phyloP scores from a whole-genome alignment of 2,797 vertebrate species.

The Atherinosoma microstoma region DNA sequence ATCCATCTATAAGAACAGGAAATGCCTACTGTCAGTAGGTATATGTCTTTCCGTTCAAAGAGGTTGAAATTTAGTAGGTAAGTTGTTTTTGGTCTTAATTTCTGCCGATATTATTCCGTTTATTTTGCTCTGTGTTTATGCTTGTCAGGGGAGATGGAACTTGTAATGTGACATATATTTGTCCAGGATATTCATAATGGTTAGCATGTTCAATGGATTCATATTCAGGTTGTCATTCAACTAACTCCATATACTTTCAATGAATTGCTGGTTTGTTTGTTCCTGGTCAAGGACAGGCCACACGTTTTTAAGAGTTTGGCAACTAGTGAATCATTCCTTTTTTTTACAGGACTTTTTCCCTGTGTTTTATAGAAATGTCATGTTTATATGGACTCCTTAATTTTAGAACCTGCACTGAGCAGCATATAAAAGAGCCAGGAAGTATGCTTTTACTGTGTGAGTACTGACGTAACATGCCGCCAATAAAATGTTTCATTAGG shows the following conservation, averaged over 20 bases:
- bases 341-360: constrained; percentile 10
- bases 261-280: constrained; percentile 1
- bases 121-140: not conserved
- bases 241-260: not conserved
- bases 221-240: not conserved
- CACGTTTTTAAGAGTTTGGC: not conserved
- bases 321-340: not conserved
- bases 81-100: constrained; percentile 13
- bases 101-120: not conserved
- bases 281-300: constrained; percentile 16
- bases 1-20: constrained; percentile 23
- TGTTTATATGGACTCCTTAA: constrained; percentile 1
- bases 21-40: constrained; percentile 80
- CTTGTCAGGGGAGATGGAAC: not conserved
- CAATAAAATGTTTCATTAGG: constrained; percentile 32
- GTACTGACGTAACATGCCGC: not conserved
- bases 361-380: not conserved
- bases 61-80: constrained; percentile 75
- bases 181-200: not conserved
- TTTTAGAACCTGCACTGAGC: not conserved
- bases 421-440: constrained; percentile 28
- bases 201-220: not conserved
- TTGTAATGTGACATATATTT: too few relatives aligned
- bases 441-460: not conserved
- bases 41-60: constrained; percentile 80